Percentiles rank a stretch among this genome's conserved stretches.
These are phyloP conservation scores for Zaprionus africanus DNA, from an alignment of 1,140 invertebrate genomes.

Conservation along the genomic window DNA sequence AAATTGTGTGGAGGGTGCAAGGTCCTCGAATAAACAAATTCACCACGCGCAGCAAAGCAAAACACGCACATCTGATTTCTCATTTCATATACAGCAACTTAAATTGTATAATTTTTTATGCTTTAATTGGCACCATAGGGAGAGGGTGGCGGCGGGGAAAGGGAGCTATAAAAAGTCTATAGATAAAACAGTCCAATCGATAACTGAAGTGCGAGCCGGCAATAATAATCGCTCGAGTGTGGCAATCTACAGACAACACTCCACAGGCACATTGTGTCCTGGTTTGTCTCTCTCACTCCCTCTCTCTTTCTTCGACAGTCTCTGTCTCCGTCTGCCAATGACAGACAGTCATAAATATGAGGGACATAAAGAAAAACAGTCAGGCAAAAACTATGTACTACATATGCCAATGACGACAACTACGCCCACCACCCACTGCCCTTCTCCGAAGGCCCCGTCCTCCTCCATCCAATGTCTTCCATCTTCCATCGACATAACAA, in stretches of 20 bases:
- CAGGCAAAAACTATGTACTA: slow-evolving; percentile 61
- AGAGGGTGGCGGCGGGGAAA: neutral
- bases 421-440: neutral
- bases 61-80: slow-evolving; percentile 44
- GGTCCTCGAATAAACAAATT: slow-evolving; percentile 17
- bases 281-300: neutral
- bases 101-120: slow-evolving; percentile 37
- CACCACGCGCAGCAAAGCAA: slow-evolving; percentile 11
- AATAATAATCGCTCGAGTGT: slow-evolving; percentile 70
- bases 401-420: slow-evolving; percentile 39
- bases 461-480: slow-evolving; percentile 8
- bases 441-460: neutral
- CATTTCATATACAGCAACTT: slow-evolving; percentile 19
- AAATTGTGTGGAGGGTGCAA: neutral
- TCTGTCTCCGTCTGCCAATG: slow-evolving; percentile 60
- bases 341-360: slow-evolving; percentile 78
- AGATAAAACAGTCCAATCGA: slow-evolving; percentile 62
- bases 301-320: neutral
- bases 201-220: slow-evolving; percentile 62
- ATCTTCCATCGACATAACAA: slow-evolving; percentile 72
- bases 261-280: neutral
- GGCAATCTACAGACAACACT: slow-evolving; percentile 55
- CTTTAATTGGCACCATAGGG: slow-evolving; percentile 71
- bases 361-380: slow-evolving; percentile 51
- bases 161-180: slow-evolving; percentile 37